Conservation (phyloP, 2,797 vertebrate genomes). For the Anisognathus igniventris region DNA sequence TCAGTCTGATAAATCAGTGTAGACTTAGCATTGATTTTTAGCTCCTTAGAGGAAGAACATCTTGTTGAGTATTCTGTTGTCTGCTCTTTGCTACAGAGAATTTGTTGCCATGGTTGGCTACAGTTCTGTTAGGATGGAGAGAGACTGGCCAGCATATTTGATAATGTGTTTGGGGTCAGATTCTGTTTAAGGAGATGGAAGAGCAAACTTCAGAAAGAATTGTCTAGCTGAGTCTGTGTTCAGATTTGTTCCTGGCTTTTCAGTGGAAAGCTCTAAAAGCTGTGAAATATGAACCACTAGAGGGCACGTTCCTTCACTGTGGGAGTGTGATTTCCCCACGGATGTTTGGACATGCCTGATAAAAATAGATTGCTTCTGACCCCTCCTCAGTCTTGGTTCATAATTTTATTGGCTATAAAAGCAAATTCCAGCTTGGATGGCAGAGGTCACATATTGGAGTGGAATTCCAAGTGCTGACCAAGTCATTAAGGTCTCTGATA, state of each 20-base stretch:
- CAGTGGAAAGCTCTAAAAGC: background rate
- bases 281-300: background rate
- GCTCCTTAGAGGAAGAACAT: background rate
- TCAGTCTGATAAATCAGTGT: background rate
- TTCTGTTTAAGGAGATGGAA: background rate
- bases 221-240: background rate
- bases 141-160: background rate
- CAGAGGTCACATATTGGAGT: background rate
- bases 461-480: background rate
- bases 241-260: background rate
- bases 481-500: background rate
- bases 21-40: constrained; percentile 4
- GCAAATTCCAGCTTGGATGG: background rate
- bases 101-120: background rate
- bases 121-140: background rate
- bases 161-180: background rate
- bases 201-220: background rate
- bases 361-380: constrained; percentile 5
- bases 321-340: background rate
- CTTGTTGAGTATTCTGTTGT: background rate
- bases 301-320: background rate
- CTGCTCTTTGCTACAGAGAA: background rate
- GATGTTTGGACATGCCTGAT: background rate
- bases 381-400: background rate
- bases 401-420: constrained; percentile 10